A percentile compares a stretch with the other conserved stretches of the same genome.
Conservation (phyloP, 2,797 vertebrate species). For the Poeciliopsis paucimaculata region DNA sequence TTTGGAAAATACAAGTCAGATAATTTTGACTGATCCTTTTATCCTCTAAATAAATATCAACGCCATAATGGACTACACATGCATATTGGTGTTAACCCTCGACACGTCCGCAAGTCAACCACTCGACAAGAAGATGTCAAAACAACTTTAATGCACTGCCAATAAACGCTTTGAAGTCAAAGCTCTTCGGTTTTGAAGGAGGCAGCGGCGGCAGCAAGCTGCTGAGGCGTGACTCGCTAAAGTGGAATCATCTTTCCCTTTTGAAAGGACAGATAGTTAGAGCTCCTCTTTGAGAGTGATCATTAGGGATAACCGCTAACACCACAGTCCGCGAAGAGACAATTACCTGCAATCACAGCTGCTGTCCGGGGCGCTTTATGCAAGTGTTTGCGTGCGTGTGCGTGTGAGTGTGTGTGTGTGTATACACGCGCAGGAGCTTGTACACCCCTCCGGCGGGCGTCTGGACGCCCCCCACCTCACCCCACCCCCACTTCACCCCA, state of each 20-base stretch:
- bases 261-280: slow-evolving; percentile 75
- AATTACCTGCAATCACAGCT: slow-evolving; percentile 77
- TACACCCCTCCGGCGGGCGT: slow-evolving; percentile 57
- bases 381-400: slow-evolving; percentile 73
- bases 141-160: slow-evolving; percentile 31
- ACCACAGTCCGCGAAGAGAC: slow-evolving; percentile 71
- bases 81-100: slow-evolving; percentile 14
- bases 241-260: slow-evolving; percentile 77
- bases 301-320: slow-evolving; percentile 77
- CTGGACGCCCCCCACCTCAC: slow-evolving; percentile 60
- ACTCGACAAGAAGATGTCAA: slow-evolving; percentile 28
- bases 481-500: slow-evolving; percentile 31
- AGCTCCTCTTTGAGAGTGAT: slow-evolving; percentile 70
- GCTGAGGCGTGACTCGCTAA: slow-evolving; percentile 66
- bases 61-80: slow-evolving; percentile 18
- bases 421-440: slow-evolving; percentile 42
- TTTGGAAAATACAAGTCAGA: not conserved
- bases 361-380: slow-evolving; percentile 69
- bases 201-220: slow-evolving; percentile 22
- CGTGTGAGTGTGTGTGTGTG: slow-evolving; percentile 69
- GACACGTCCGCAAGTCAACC: slow-evolving; percentile 16
- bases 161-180: slow-evolving; percentile 47
- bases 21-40: not conserved
- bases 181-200: slow-evolving; percentile 49
- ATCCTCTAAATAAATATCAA: slow-evolving; percentile 6